Base-by-base conservation (phyloP, 1,140 invertebrate species). In the Linepithema humile region DNA sequence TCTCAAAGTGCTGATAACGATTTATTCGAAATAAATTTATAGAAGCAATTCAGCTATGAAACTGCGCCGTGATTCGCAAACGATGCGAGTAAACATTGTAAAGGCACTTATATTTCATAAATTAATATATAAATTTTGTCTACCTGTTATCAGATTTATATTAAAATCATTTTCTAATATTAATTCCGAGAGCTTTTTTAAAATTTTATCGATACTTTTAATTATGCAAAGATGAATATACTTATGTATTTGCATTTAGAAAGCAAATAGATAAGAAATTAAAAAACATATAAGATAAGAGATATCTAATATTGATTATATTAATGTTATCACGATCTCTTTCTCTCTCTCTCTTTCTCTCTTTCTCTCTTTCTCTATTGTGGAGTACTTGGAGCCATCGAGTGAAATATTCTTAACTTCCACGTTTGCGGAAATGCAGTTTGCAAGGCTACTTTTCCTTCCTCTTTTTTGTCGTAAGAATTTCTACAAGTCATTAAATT, bases 361-460 rank as follows among this genome's bases (percentile, higher is more conserved):
- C 40, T 43, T 32, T 55, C 10, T 15, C 32, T 29, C n/a, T 69
- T 17, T 57, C 17, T 70, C 48, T n/a, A n/a, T n/a, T n/a, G n/a
- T n/a, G 75, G 64, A 80, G 75, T 20, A 80, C 64, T 80, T 40
- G 75, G 75, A 70, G 75, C 50, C 38, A 69, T 20, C 43, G 64
- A 69, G 9, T 40, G 9, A 55, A 67, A n/a, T 17, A 50, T 35
- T 10, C 29, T 50, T 55, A 43, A 69, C 50, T 29, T 48, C 45
- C 48, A 26, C 9, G 26, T 55, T 5, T 17, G 20, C 10, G 2
- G 23, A n/a, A 0, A 4, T 38, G 20, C 10, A n/a, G 0, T 29
- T 40, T 43, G 12, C 3, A 1, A 38, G 32, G 3, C 9, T 69
- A 7, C 45, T 26, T 1, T 32, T 12, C 3, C 3, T 43, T 9